These are phyloP conservation scores for Trichogramma pretiosum DNA, from an alignment of 1,140 invertebrate genomes.

Conservation along the genomic window DNA sequence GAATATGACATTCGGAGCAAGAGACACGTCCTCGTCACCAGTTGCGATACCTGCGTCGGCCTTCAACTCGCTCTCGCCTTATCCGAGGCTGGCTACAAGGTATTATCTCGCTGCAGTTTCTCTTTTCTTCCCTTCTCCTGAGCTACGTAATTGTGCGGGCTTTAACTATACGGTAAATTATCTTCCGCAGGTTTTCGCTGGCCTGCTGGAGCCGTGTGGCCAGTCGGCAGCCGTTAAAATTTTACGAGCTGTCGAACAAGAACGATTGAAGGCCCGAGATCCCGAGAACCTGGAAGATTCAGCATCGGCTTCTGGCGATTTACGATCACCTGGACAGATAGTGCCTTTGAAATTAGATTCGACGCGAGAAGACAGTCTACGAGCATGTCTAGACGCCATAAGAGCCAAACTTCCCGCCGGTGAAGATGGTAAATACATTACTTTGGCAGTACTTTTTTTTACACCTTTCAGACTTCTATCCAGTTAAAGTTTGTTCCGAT, in stretches of 20 bases:
- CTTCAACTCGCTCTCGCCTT: constrained; percentile 52
- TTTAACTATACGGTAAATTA: too few relatives aligned
- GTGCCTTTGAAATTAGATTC: constrained; percentile 67
- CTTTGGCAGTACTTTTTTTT: too few relatives aligned
- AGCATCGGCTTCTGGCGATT: constrained; percentile 17
- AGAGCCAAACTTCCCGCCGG: constrained; percentile 71
- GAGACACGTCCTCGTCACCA: constrained; percentile 61
- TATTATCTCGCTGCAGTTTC: constrained; percentile 12
- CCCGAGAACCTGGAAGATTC: constrained; percentile 32
- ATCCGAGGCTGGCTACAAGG: constrained; percentile 39
- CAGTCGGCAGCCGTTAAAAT: constrained; percentile 49
- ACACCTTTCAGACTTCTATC: too few relatives aligned
- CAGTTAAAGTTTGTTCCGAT: too few relatives aligned
- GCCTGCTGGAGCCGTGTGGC: constrained; percentile 41
- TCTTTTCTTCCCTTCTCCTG: too few relatives aligned
- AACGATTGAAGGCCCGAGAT: constrained; percentile 41
- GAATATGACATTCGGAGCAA: constrained; percentile 36
- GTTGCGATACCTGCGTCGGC: constrained; percentile 64
- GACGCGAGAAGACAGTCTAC: constrained; percentile 68
- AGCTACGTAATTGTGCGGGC: too few relatives aligned
- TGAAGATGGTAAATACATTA: constrained; percentile 59
- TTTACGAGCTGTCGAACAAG: constrained; percentile 50
- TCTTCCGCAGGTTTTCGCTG: constrained; percentile 56
- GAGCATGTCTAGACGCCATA: constrained; percentile 65
- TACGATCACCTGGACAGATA: constrained; percentile 48